Conservation (phyloP, 2,888 invertebrate species). For the Drosophila gaucha region DNA sequence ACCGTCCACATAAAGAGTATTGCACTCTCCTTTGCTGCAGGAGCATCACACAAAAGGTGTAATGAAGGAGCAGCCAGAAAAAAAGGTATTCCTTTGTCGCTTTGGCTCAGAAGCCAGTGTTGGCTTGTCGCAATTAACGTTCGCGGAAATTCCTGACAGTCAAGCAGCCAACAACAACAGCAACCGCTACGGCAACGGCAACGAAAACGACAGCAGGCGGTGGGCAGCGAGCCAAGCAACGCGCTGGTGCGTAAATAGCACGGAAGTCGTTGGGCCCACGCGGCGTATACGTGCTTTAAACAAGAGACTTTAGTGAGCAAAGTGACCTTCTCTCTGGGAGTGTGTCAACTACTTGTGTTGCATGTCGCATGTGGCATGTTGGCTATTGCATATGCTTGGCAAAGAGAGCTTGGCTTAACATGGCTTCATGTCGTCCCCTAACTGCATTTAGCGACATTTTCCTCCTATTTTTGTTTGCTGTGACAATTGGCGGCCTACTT, state of each 20-base stretch:
- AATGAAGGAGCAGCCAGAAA: slow-evolving; percentile 56
- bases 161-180: slow-evolving; percentile 14
- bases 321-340: slow-evolving; percentile 24
- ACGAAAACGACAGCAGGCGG: slow-evolving; percentile 11
- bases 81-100: slow-evolving; percentile 64
- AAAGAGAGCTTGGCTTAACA: slow-evolving; percentile 35
- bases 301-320: slow-evolving; percentile 2
- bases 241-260: slow-evolving; percentile 74
- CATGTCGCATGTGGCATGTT: slow-evolving; percentile 26
- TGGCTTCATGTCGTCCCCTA: slow-evolving; percentile 24
- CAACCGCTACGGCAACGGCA: slow-evolving; percentile 3
- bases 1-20: slow-evolving; percentile 10
- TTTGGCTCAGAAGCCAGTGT: slow-evolving; percentile 48
- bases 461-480: slow-evolving; percentile 32
- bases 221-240: slow-evolving; percentile 44
- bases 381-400: slow-evolving; percentile 23
- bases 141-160: slow-evolving; percentile 76
- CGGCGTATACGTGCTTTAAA: slow-evolving; percentile 69
- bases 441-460: slow-evolving; percentile 38
- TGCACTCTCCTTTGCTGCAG: not conserved
- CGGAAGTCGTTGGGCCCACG: slow-evolving; percentile 76
- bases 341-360: slow-evolving; percentile 15
- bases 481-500: slow-evolving; percentile 69
- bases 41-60: slow-evolving; percentile 45
- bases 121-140: slow-evolving; percentile 80